Evolutionary conservation across 2,797 vertebrate species (phyloP), one percentile per base, ranked within the genome.

Genomic region (Anguilla marmorata): DNA sequence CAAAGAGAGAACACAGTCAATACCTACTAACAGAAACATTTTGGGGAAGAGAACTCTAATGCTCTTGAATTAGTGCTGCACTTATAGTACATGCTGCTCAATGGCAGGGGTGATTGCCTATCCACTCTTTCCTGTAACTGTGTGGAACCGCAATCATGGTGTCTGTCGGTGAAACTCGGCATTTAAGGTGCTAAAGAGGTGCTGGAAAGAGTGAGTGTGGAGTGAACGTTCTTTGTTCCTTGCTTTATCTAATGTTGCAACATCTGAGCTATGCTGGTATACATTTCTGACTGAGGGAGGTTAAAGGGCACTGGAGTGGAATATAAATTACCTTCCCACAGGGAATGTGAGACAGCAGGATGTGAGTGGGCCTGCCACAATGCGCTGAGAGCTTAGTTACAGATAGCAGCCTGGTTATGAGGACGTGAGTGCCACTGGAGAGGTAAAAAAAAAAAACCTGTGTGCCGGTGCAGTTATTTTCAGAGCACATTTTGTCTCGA

Each of bases 401-500:
- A 50, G 79, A 50, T 82, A 82, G n/a, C 19, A 33, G 41, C 45
- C 24, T 21, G 19, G 79, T 82, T 1, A 82, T 24, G 76, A 80
- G 37, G 2, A 27, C 12, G 21, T 27, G 83, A 85, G 58, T 41
- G 58, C 24, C 37, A 8, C 3, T 45, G 60, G 56, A 86, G 85
- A 86, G 33, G 56, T 45, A 19, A 30, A n/a, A n/a, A 58, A 58
- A 19, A 58, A 45, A 66, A 69, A n/a, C 56, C 37, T 14, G 19
- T 1, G 21, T 63, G 16, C 1, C 37, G 16, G 33, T 1, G 27
- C 60, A n/a, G 21, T 33, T 86, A 66, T 66, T 86, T 66, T 66
- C 85, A 86, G 52, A 84, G 37, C 21, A 6, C 85, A 66, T 63
- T 86, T 48, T 86, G 33, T 24, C 56, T 66, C 58, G 45, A 21